Conservation (phyloP, 1,140 invertebrate genomes). For the Asobara japonica region DNA sequence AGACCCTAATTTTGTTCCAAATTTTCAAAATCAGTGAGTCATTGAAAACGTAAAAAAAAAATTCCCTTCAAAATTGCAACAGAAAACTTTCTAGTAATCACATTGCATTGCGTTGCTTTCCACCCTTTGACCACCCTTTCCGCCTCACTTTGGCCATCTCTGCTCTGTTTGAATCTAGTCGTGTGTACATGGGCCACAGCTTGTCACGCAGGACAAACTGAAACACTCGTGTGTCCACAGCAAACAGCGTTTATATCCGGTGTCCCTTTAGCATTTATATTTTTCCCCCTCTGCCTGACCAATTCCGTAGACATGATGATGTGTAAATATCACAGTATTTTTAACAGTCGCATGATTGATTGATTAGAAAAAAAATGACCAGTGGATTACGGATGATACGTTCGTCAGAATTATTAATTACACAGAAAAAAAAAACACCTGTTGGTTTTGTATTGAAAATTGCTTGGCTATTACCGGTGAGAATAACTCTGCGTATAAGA, state of each 20-base stretch:
- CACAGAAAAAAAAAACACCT: too few relatives aligned
- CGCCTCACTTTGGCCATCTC: conserved; percentile 4
- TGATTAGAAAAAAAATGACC: too few relatives aligned
- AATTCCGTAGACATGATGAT: conserved; percentile 27
- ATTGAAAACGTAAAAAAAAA: background rate
- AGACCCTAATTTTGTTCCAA: too few relatives aligned
- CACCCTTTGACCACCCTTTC: conserved; percentile 17
- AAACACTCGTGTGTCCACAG: conserved; percentile 11
- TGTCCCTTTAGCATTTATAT: conserved; percentile 14
- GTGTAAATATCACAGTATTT: conserved; percentile 25
- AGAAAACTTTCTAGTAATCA: background rate
- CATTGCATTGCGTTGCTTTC: too few relatives aligned
- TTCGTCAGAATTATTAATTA: too few relatives aligned
- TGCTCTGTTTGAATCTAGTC: conserved; percentile 32
- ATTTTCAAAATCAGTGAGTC: too few relatives aligned
- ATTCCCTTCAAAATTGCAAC: background rate
- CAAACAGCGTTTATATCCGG: conserved; percentile 2
- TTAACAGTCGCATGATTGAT: background rate
- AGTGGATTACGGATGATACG: too few relatives aligned
- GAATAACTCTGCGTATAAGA: too few relatives aligned
- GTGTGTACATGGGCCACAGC: conserved; percentile 20
- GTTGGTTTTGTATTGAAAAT: too few relatives aligned
- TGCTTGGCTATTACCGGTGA: too few relatives aligned
- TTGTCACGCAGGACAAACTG: conserved; percentile 3
- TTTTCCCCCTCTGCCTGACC: background rate